Evolutionary conservation across 2,113 vertebrate genomes (phyloP).

Genomic region (Centropus bengalensis): DNA sequence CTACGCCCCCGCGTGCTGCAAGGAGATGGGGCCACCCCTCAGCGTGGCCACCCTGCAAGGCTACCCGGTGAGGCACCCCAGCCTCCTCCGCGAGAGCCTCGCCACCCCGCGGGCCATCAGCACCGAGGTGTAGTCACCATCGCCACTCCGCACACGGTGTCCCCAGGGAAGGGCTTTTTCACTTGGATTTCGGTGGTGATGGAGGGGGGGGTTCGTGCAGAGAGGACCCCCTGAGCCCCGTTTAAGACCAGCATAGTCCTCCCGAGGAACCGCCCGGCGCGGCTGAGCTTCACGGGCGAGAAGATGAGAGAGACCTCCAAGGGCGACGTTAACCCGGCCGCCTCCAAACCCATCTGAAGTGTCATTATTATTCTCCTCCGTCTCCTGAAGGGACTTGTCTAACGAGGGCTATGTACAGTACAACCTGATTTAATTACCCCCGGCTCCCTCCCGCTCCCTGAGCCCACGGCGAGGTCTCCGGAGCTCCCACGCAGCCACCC

Average conservation of each 20-base stretch:
- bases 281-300: background rate
- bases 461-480: background rate
- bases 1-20: slow-evolving; percentile 85
- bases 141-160: background rate
- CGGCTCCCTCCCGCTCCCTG: background rate
- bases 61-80: slow-evolving; percentile 83
- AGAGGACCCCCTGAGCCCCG: background rate
- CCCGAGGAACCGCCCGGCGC: background rate
- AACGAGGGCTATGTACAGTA: slow-evolving; percentile 70
- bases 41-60: slow-evolving; percentile 80
- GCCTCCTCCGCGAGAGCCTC: slow-evolving; percentile 79
- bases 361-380: slow-evolving; percentile 35
- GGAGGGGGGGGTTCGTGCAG: background rate
- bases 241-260: background rate
- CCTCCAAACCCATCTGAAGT: background rate
- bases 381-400: slow-evolving; percentile 57
- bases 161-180: background rate
- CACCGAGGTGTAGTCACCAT: slow-evolving; percentile 87
- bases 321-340: background rate
- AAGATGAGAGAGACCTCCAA: background rate
- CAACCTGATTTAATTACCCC: slow-evolving; percentile 1
- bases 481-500: background rate
- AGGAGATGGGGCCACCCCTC: slow-evolving; percentile 84
- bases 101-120: slow-evolving; percentile 90
- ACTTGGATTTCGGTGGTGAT: background rate